Conservation (phyloP, 1,140 invertebrate species). For the Procambarus virginalis region DNA sequence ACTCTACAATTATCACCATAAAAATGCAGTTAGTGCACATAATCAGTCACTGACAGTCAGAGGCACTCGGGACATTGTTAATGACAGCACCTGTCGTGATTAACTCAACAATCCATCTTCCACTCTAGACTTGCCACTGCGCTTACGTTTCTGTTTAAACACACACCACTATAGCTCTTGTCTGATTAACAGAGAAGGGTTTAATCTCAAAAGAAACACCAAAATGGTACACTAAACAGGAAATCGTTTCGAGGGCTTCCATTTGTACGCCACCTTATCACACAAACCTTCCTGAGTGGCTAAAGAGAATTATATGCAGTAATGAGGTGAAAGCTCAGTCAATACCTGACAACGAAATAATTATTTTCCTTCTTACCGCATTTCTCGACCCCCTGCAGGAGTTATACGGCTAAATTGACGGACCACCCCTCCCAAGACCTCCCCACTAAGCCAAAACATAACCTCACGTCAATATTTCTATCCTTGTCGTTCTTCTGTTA, state of each 20-base stretch:
- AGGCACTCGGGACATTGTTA: not conserved
- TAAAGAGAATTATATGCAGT: not conserved
- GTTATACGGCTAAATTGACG: slow-evolving; percentile 37
- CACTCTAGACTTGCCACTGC: not conserved
- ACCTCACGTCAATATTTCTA: slow-evolving; percentile 20
- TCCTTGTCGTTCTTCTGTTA: not conserved
- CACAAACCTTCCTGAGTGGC: not conserved
- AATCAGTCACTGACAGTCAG: no score
- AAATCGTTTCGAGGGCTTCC: slow-evolving; percentile 32
- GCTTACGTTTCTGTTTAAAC: not conserved
- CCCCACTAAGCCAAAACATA: slow-evolving; percentile 44
- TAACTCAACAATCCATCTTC: not conserved
- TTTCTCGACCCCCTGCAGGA: slow-evolving; percentile 23
- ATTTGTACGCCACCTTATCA: not conserved
- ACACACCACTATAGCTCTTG: not conserved
- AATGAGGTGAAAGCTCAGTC: not conserved
- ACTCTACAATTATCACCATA: no score
- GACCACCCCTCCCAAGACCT: slow-evolving; percentile 41
- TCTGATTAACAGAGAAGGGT: not conserved
- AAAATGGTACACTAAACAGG: slow-evolving; percentile 46
- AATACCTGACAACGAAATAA: not conserved
- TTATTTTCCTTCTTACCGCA: not conserved
- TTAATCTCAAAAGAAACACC: slow-evolving; percentile 1
- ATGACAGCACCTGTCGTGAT: not conserved
- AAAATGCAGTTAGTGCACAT: no score